Evolutionary conservation across 1,140 invertebrate species (phyloP), one percentile per base, ranked within the genome.

Genomic region (Paramacrobiotus metropolitanus): DNA sequence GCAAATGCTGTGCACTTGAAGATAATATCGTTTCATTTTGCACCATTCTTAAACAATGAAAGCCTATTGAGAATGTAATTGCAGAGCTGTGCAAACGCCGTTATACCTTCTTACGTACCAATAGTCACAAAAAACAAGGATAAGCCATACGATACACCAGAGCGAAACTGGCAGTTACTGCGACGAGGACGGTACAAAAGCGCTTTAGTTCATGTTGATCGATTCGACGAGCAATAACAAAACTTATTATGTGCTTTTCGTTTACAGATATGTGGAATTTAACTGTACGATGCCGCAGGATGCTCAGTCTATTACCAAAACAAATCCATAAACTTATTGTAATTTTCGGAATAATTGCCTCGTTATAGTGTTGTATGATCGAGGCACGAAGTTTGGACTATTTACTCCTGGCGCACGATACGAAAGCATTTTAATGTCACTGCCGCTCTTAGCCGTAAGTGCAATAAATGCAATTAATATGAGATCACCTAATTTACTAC

Each of bases 351-450:
- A 55, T 28, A 20, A 20, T 24, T 55, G 15, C 24, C 15, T 20
- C 24, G 24, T 28, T 4, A 28, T 24, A 55, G 76, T 97, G 31
- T 85, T 97, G 65, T 96, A 96, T 72, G 93, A 97, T 76, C 77
- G 93, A 66, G 92, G 93, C 40, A 96, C 93, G 2, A 96, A 96
- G 74, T 97, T 97, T 76, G 93, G 93, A 0, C 77, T 96, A 3
- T 81, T 86, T 67, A 97, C 92, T 31, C 91, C 92, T 3, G 87
- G 87, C 34, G 89, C 92, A 1, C 75, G 91, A 67, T 90, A 85
- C 72, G 93, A 97, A 74, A 94, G 88, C 67, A 96, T 97, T 68
- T 77, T 97, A 0, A 95, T 97, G 89, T 95, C 91, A 21, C 73
- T 97, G 55, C 93, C 93, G 0, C 74, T 91, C 9, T 80, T 80